phyloP scores from a whole-genome alignment of 2,113 vertebrate genomes.

The Murina feae region DNA sequence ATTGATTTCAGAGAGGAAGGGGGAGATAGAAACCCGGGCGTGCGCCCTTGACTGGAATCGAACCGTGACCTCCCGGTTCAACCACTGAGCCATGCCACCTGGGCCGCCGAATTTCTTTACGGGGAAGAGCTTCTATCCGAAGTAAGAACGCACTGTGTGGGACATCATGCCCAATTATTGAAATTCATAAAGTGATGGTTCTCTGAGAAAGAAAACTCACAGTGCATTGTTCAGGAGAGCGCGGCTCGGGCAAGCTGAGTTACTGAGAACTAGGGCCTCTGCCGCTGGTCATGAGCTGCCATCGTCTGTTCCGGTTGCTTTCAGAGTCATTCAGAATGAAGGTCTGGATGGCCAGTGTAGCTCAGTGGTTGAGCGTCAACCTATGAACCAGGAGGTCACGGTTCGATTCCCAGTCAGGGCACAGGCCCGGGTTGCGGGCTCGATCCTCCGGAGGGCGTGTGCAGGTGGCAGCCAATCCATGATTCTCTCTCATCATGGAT shows the following conservation, averaged over 20 bases:
- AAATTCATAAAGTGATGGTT: background rate
- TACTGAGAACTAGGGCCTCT: background rate
- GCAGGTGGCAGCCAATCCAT: too few relatives aligned
- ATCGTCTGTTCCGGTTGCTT: background rate
- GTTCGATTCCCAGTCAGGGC: too few relatives aligned
- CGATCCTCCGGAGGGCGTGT: too few relatives aligned
- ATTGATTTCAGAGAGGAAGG: too few relatives aligned
- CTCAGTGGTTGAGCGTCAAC: too few relatives aligned
- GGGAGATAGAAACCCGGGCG: too few relatives aligned
- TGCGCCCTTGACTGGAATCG: too few relatives aligned
- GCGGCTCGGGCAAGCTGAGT: background rate
- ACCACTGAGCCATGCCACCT: too few relatives aligned
- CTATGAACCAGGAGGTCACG: too few relatives aligned
- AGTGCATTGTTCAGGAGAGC: rapidly evolving
- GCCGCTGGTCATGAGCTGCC: background rate
- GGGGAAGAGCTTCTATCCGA: background rate
- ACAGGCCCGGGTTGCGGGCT: too few relatives aligned
- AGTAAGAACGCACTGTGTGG: background rate
- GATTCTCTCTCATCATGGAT: too few relatives aligned
- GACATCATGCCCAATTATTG: background rate
- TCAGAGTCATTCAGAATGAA: background rate
- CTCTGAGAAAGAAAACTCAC: background rate
- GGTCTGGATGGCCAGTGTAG: background rate
- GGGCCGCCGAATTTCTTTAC: background rate
- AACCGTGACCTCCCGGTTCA: too few relatives aligned